These are phyloP conservation scores for Pithys albifrons DNA, from an alignment of 2,113 vertebrate genomes.

Conservation along the genomic window DNA sequence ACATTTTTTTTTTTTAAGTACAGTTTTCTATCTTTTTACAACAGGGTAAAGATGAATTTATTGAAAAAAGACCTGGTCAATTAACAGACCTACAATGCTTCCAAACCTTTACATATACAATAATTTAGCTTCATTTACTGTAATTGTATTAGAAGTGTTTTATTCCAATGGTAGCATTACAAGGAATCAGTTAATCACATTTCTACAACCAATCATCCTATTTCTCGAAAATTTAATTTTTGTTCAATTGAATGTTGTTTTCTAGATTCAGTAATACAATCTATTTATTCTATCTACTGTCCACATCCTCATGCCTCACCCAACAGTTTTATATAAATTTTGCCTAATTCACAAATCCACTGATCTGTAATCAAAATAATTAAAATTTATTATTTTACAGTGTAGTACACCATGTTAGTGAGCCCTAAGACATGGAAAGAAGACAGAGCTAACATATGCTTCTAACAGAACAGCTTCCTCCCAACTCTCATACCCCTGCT, in stretches of 20 bases:
- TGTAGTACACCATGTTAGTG: not conserved
- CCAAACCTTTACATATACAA: not conserved
- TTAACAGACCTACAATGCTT: not conserved
- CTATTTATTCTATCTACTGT: not conserved
- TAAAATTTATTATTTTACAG: not conserved
- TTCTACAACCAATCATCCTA: not conserved
- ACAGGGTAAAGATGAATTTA: not conserved
- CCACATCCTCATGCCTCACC: not conserved
- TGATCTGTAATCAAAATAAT: not conserved
- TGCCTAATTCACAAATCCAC: not conserved
- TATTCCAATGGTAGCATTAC: not conserved
- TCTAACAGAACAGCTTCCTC: not conserved
- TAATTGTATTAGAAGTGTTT: constrained; percentile 12
- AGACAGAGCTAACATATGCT: not conserved
- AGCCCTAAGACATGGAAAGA: not conserved
- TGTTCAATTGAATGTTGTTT: not conserved
- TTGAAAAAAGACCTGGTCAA: not conserved
- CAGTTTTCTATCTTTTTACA: not conserved
- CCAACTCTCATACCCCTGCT: not conserved
- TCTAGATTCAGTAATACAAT: not conserved
- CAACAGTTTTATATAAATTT: not conserved
- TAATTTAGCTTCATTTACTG: not conserved
- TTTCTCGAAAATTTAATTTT: constrained; percentile 24
- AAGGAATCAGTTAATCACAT: constrained; percentile 29
- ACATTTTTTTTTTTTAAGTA: not conserved